Conservation (phyloP, 2,113 vertebrate genomes). For the Ochotona princeps region DNA sequence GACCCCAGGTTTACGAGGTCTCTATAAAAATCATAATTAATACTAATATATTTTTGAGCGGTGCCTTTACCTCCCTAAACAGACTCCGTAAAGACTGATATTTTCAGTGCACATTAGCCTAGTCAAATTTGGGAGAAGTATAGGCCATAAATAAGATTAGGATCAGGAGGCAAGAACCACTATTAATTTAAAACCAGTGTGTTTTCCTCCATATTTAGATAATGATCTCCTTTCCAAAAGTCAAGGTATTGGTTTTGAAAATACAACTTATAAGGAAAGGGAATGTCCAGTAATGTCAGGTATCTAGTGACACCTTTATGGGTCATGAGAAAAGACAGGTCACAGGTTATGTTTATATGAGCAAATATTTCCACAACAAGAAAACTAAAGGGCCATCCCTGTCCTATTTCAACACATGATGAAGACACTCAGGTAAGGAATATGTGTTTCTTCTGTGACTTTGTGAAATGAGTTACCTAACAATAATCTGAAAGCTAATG, state of each 20-base stretch:
- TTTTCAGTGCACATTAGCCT: neutral
- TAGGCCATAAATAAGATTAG: neutral
- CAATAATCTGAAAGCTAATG: neutral
- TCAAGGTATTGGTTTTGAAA: neutral
- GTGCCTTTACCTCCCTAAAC: neutral
- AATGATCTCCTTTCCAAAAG: neutral
- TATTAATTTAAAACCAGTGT: no score
- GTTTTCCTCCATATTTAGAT: neutral
- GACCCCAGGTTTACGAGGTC: neutral
- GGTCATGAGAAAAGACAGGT: neutral
- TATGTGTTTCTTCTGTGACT: neutral
- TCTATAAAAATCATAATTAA: constrained; percentile 15
- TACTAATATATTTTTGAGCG: neutral
- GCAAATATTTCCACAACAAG: neutral
- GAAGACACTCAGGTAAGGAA: neutral
- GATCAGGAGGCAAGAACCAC: neutral
- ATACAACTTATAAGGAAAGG: neutral
- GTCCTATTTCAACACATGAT: neutral
- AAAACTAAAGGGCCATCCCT: neutral
- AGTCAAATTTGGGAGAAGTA: neutral
- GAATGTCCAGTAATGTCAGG: neutral
- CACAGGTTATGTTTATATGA: neutral
- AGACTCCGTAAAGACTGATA: neutral
- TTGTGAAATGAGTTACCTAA: neutral
- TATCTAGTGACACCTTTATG: neutral